phyloP scores from a whole-genome alignment of 2,888 invertebrate genomes.

The Drosophila tripunctata region DNA sequence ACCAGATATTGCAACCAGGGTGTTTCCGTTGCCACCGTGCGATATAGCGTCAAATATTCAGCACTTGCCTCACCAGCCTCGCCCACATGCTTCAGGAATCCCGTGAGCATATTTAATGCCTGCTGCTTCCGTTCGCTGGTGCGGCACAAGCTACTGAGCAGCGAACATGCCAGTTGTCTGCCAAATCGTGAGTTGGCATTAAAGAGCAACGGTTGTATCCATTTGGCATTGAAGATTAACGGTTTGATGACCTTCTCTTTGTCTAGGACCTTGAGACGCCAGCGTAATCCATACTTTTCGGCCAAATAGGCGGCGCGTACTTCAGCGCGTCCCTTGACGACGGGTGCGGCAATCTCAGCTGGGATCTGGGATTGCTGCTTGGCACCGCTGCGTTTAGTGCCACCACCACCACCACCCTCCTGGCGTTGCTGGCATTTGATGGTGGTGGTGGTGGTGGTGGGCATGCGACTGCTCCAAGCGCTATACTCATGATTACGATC shows the following conservation, averaged over 20 bases:
- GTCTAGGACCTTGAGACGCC: constrained; percentile 85
- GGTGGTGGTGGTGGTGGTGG: constrained; percentile 83
- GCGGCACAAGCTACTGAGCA: constrained; percentile 92
- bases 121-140: constrained; percentile 88
- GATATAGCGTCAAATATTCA: constrained; percentile 94
- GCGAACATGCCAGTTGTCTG: constrained; percentile 94
- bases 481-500: constrained; percentile 89
- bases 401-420: constrained; percentile 25
- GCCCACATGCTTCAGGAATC: constrained; percentile 94
- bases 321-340: constrained; percentile 35
- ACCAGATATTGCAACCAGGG: constrained; percentile 98
- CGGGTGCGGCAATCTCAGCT: constrained; percentile 20
- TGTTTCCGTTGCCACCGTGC: constrained; percentile 91
- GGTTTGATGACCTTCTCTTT: constrained; percentile 82
- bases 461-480: constrained; percentile 89
- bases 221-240: constrained; percentile 87
- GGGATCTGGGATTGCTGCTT: constrained; percentile 26
- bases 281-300: constrained; percentile 91
- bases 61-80: constrained; percentile 95
- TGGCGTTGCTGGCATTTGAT: constrained; percentile 44
- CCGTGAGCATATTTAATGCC: constrained; percentile 93
- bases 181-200: constrained; percentile 95
- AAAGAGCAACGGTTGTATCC: constrained; percentile 96
- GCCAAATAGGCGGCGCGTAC: constrained; percentile 86
- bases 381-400: constrained; percentile 57